Base-by-base conservation (phyloP, 1,140 invertebrate genomes). In the Bombus balteatus region DNA sequence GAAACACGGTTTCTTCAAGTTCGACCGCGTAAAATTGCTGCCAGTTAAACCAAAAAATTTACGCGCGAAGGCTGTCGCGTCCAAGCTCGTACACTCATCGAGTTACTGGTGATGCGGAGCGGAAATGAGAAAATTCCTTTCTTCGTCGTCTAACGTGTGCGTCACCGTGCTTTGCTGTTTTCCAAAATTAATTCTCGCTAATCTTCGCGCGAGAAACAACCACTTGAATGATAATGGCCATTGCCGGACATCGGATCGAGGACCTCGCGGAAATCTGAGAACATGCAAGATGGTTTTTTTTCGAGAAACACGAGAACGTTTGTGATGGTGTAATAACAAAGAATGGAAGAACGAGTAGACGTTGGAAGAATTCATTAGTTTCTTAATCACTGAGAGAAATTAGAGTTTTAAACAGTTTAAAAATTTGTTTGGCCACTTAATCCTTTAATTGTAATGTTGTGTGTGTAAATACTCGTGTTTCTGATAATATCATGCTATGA, bases 61-160 rank as follows among this genome's bases (percentile, higher is more conserved):
- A 86, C 62, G 68, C 41, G 34, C 65, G n/a, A 57, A 71, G 47
- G n/a, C 81, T 65, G 81, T 83, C 81, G 57, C 71, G 13, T 3
- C 41, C 25, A 0, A 1, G 72, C 62, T 86, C 84, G 80, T 82
- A 86, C 84, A 73, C 22, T 84, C 41, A 41, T 41, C 41, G 53
- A 47, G 53, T 83, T 83, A 87, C 15, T 57, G 68, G 28, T 41
- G 78, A 76, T 62, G 28, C n/a, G 28, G 8, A 32, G 62, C 47
- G 71, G 53, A 83, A 87, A 87, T 65, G 74, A 70, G 85, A 84
- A 87, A 83, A 83, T 87, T 84, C 81, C 85, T 65, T 87, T 87
- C 81, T 77, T 78, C 59, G 62, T 62, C 43, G 57, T 70, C 53
- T 39, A 59, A 39, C 72, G 28, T 9, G 6, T 41, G 65, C 37